These are phyloP conservation scores for Acipenser transmontanus DNA, from an alignment of 2,797 vertebrate species.

Conservation along the genomic window DNA sequence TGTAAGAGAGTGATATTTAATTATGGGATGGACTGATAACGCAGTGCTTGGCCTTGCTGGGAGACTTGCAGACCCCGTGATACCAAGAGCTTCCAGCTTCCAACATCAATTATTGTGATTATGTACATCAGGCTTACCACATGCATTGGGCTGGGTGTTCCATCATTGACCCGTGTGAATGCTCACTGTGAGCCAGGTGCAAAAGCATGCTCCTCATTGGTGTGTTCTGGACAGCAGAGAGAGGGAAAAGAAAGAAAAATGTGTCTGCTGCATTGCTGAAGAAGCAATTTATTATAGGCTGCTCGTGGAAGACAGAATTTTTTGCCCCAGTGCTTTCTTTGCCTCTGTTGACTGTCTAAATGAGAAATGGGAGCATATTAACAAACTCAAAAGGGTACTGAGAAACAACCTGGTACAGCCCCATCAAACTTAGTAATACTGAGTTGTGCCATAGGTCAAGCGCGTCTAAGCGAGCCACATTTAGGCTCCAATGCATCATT, in stretches of 20 bases:
- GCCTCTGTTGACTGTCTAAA: constrained; percentile 73
- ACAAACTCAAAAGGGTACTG: constrained; percentile 56
- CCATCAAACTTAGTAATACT: constrained; percentile 57
- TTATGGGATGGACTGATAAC: constrained; percentile 75
- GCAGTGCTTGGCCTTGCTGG: constrained; percentile 64
- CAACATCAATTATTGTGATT: constrained; percentile 74
- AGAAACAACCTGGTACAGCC: constrained; percentile 51
- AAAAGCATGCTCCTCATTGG: constrained; percentile 49
- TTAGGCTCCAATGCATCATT: constrained; percentile 35
- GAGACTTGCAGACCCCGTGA: constrained; percentile 64
- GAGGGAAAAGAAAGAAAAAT: constrained; percentile 67
- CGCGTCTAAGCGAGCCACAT: constrained; percentile 41
- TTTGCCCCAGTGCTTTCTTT: constrained; percentile 77
- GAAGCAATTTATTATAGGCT: constrained; percentile 90
- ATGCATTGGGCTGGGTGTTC: constrained; percentile 55
- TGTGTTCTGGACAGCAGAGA: constrained; percentile 34
- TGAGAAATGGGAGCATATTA: constrained; percentile 81
- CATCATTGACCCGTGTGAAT: constrained; percentile 62
- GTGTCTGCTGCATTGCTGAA: constrained; percentile 79
- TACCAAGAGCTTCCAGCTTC: constrained; percentile 54
- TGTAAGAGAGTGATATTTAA: constrained; percentile 76
- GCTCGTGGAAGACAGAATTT: constrained; percentile 83
- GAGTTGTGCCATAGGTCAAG: constrained; percentile 51
- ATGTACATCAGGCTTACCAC: constrained; percentile 63
- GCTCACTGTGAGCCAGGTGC: constrained; percentile 57